Conservation (phyloP, 2,888 invertebrate genomes). For the Tipula helvola region DNA sequence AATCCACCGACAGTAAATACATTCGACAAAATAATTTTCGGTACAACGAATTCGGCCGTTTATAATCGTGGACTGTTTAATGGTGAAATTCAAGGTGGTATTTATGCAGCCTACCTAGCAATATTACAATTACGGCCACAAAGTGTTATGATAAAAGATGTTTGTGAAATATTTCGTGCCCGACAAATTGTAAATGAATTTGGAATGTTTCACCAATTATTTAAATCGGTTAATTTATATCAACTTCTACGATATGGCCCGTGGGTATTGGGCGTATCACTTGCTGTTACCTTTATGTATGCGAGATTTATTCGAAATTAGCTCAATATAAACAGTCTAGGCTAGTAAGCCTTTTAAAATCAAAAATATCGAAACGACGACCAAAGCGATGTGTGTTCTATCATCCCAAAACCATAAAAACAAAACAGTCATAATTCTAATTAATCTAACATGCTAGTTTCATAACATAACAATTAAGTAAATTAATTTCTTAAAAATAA, state of each 20-base stretch:
- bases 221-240: not conserved
- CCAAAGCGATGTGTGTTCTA: not conserved
- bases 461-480: not conserved
- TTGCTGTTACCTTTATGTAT: not conserved
- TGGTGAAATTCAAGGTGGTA: not conserved
- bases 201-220: not conserved
- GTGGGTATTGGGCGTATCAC: not conserved
- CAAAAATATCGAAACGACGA: too few species aligned
- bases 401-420: not conserved
- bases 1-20: not conserved
- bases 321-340: not conserved
- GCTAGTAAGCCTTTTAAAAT: not conserved
- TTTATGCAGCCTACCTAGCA: not conserved
- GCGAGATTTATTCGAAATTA: not conserved
- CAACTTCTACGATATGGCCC: not conserved
- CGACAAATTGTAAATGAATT: not conserved
- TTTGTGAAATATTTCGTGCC: not conserved
- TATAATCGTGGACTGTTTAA: not conserved
- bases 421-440: not conserved
- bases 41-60: not conserved
- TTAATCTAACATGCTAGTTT: not conserved
- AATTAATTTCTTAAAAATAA: not conserved
- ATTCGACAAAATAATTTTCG: not conserved
- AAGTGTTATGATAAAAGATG: not conserved
- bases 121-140: not conserved